Base-by-base conservation (phyloP, 2,113 vertebrate species). In the Sinocyclocheilus anophthalmus region DNA sequence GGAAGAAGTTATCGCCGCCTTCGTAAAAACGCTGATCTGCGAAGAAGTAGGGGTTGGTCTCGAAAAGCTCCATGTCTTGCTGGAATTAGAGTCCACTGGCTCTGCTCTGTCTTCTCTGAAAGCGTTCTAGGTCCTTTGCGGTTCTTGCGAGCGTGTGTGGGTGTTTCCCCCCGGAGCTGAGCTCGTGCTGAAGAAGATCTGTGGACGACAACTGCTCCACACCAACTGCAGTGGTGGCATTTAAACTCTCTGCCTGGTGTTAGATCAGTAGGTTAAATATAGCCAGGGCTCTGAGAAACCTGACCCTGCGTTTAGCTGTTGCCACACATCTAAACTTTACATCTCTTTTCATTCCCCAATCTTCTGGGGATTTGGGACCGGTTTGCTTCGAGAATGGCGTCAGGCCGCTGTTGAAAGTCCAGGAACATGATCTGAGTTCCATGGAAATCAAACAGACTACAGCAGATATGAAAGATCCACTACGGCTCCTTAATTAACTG, bases 211-310 rank as follows among this genome's bases (percentile, higher is more conserved):
- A 94, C 94, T 95, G 95, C 92, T 94, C 91, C 91, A 91, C 92
- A 91, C 95, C 95, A 96, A 94, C 93, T 95, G 95, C 96, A 96
- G 95, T 88, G 96, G 96, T 97, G 98, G 97, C 98, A 99, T 99
- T 99, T 99, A 99, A 99, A 99, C 96, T 96, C 96, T 95, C 90
- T 95, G 91, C 94, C 96, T 97, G 96, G 96, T 97, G 97, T 96
- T 96, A 96, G 96, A 98, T 98, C 98, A 97, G 92, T 93, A 95
- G 95, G 98, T 97, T 99, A 99, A 99, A 99, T 98, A 98, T 99
- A 99, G 98, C 96, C 94, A 90, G 95, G 95, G 94, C 95, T 94
- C 93, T 93, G 90, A 95, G 98, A 98, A 99, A 99, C 96, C 96
- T 94, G 97, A 98, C 96, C 95, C 96, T 85, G 85, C 95, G 95